Evolutionary conservation across 37 sponge, comb jelly and placozoan genomes (phyloP), one percentile per base, ranked within the genome.

Genomic region (Haliclona indistincta): DNA sequence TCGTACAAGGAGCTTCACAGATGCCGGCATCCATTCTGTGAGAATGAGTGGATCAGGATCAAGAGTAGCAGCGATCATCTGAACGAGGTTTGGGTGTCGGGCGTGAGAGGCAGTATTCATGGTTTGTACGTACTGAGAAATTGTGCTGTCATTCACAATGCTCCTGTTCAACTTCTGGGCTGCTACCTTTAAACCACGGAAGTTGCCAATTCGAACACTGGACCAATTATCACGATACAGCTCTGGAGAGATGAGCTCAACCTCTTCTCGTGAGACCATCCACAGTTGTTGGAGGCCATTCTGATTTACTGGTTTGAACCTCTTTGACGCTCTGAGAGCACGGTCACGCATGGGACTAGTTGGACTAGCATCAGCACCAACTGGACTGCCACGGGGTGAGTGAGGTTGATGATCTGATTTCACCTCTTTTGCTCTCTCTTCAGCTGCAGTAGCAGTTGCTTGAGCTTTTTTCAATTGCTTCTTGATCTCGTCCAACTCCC

Each of bases 21-120:
- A 80, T 25, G 81, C 75, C 43, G 82, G 54, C 90, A 89, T 89
- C 51, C 84, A 63, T 58, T 89, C 90, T 3, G 81, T 89, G 35
- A 79, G 52, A 20, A 90, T 79, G 38, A 84, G 76, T 30, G 55
- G 38, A n/a, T 34, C 40, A 40, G 53, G 66, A 4, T 2, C 42
- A 33, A 53, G 39, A 29, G 45, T 30, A 22, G 66, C 85, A 56
- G 52, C 85, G 61, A 84, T 76, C 38, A 84, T 77, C 54, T 72
- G 85, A 3, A 84, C 44, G 4, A 84, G 60, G 66, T 84, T 55
- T 56, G 85, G 85, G 42, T 84, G 85, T 0, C 85, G 56, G 11
- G 25, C 60, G 6, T 26, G 11, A 6, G n/a, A 26, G 22, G 60
- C 60, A 25, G 60, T 58, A 47, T 47, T 47, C 51, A 47, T 47